phyloP scores from a whole-genome alignment of 2,888 invertebrate species.

The Polydrusus tereticollis region DNA sequence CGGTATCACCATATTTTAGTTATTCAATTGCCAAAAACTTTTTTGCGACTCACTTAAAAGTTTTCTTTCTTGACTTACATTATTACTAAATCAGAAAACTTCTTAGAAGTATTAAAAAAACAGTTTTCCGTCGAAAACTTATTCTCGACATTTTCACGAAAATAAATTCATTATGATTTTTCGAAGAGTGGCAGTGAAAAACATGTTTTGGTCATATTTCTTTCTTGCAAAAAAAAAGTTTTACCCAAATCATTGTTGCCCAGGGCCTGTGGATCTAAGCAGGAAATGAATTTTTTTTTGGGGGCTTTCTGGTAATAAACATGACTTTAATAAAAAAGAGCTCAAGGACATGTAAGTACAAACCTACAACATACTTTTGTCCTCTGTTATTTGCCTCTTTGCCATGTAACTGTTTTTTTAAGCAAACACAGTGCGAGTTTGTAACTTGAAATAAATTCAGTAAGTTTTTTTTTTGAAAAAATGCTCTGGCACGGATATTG shows the following conservation, averaged over 20 bases:
- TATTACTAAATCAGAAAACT: slow-evolving; percentile 15
- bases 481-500: too few species aligned
- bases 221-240: slow-evolving; percentile 17
- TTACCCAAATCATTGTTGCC: neutral
- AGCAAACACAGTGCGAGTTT: too few species aligned
- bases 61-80: neutral
- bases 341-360: too few species aligned
- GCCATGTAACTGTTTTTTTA: too few species aligned
- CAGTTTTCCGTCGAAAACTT: neutral
- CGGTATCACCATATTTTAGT: slow-evolving; percentile 7
- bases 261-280: neutral
- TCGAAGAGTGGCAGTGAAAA: slow-evolving; percentile 33
- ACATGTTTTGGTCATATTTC: slow-evolving; percentile 45
- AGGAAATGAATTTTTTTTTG: neutral
- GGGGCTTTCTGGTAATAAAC: neutral
- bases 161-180: slow-evolving; percentile 23
- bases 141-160: neutral
- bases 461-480: too few species aligned
- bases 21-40: slow-evolving; percentile 11
- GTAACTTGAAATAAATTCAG: too few species aligned
- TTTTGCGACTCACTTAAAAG: slow-evolving; percentile 4
- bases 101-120: slow-evolving; percentile 16
- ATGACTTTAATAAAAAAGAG: neutral
- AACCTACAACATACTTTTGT: too few species aligned
- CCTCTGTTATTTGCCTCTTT: too few species aligned